Evolutionary conservation across 1,140 invertebrate species (phyloP), one percentile per base, ranked within the genome.

Genomic region (Aphidius ervi): DNA sequence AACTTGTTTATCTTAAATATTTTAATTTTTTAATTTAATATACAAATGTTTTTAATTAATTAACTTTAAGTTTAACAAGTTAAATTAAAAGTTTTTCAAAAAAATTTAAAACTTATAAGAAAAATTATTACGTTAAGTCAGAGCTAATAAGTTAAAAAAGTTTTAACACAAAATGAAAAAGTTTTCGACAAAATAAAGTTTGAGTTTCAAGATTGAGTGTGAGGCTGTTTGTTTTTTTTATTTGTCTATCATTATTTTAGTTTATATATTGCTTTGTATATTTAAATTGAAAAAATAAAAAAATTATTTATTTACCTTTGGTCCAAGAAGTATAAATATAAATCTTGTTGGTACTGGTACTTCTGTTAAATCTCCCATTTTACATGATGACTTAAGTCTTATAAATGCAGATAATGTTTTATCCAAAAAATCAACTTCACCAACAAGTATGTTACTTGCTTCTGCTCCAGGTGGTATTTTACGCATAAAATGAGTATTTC

Each of bases 391-490:
- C 71, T 88, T 91, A 9, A 99, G 83, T 53, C 97, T 86, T 55
- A 99, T 88, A 75, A 99, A 98, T 8, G 92, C 95, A 59, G 93
- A 93, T 49, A 98, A 76, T 1, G 93, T 88, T 72, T 93, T 91
- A 56, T 94, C 88, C 31, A 99, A 83, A 76, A 98, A 98, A 75
- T 99, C 95, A 5, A 99, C 92, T 82, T 99, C 96, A 8, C 97
- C 97, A 2, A 99, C 94, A 8, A 99, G 82, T 69, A 99, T 97
- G 76, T 98, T 99, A 53, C 94, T 94, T 3, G 96, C 95, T 80
- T 99, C 97, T 1, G 95, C 92, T 23, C 95, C 96, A 0, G 86
- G 86, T n/a, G 96, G 97, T 71, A 99, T 95, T 83, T 99, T 99
- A 46, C 92, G 85, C 94, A 98, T 95, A 69, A 98, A 98, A 68